Base-by-base conservation (phyloP, 2,113 vertebrate genomes). In the Leiothrix lutea region DNA sequence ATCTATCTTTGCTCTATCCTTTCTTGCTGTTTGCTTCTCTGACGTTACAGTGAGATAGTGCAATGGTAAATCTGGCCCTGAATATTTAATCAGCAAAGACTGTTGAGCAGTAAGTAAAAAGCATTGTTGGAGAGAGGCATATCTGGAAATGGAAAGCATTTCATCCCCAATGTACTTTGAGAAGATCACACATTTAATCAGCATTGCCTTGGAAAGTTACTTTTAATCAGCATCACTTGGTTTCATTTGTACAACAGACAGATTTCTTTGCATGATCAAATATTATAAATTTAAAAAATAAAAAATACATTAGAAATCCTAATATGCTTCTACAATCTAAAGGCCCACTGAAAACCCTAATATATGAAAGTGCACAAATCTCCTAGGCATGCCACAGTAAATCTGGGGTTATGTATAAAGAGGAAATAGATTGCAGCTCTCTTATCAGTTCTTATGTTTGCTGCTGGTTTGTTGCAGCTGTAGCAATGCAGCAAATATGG, bases 401-500 rank as follows among this genome's bases (percentile, higher is more conserved):
- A 92, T 35, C 72, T 65, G 40, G 40, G 67, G 70, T 80, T 86
- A 44, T 47, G 8, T 86, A 74, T 65, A 51, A 75, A 89, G 53
- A 80, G 28, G 70, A 96, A 90, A 77, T 22, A 84, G 33, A n/a
- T 70, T 69, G 67, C 71, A 91, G 88, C 60, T 94, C 88, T 91
- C 67, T 82, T 70, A 74, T n/a, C 84, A 29, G 45, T 50, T 92
- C 69, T 24, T 25, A 24, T 16, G 6, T 33, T 58, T 35, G n/a
- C 50, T 80, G 84, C 72, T 87, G 26, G 70, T 75, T 81, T 56
- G 42, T 61, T 83, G 50, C 42, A 44, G 66, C 44, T 57, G 35
- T 66, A 42, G n/a, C 86, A 83, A 65, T 51, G 50, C 86, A 87
- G 92, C 80, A 80, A 95, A 96, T 83, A 94, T 75, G 81, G 83